Base-by-base conservation (phyloP, 2,113 vertebrate genomes). In the Antennarius striatus region DNA sequence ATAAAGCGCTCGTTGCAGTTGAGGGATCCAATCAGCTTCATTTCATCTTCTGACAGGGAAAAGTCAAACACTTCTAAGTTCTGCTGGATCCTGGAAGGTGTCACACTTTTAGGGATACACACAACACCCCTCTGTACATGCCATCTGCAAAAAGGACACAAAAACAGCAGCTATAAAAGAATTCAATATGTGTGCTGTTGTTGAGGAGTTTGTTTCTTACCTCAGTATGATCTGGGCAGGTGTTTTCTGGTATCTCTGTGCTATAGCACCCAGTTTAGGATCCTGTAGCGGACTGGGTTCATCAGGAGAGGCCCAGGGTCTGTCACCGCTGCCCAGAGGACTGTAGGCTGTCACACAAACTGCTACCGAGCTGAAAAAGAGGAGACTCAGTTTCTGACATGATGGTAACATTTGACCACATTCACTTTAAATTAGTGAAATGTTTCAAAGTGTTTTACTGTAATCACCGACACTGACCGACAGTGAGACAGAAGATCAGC, bases 91-190 rank as follows among this genome's bases (percentile, higher is more conserved):
- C 92, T 91, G 36, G 89, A 87, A 5, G 88, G 79, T 0, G 88
- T 93, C 64, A 92, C 75, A 2, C 93, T 93, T 68, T 94, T 93
- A 4, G 92, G 92, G 66, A 93, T 92, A n/a, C 91, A 91, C 42
- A 80, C 62, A 0, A 92, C 72, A 3, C 87, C 90, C 59, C 88
- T 93, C 71, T 93, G 91, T 48, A 93, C 56, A 1, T 92, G 81
- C 92, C 92, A 94, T 77, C 93, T 93, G 61, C 12, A 22, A 16
- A 3, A 46, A 47, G 40, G 10, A 47, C 55, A 2, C n/a, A 36
- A 12, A 3, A 46, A 1, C 11, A 29, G 9, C 49, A 30, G 13
- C 9, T 32, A 11, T 29, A 14, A 15, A 16, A 51, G 4, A 14
- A 15, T 14, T 43, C 8, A 14, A 56, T 6, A 0, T 2, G 30